Percentiles rank a stretch among this genome's conserved stretches.
Evolutionary conservation across 2,797 vertebrate species (phyloP).

Genomic region (Peromyscus aztecus): DNA sequence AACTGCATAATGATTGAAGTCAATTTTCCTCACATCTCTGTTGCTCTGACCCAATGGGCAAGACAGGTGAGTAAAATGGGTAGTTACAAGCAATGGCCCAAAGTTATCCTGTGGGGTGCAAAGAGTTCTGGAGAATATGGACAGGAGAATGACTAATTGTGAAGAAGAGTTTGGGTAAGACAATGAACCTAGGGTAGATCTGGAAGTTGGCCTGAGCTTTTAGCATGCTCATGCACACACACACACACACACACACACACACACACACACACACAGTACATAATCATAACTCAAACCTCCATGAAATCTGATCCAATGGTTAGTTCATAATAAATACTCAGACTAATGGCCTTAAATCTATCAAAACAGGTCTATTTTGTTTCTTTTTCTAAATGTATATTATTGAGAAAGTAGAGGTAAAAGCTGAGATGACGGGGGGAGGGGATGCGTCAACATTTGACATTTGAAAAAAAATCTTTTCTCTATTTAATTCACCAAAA

Average conservation of each 20-base stretch:
- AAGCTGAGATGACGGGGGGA: background rate
- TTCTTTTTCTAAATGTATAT: constrained; percentile 8
- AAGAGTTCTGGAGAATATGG: background rate
- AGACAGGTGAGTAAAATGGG: background rate
- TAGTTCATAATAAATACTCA: background rate
- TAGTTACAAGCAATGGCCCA: background rate
- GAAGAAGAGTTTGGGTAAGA: background rate
- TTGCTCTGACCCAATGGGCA: background rate
- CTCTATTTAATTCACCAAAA: constrained; percentile 80
- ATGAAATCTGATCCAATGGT: background rate
- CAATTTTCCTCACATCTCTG: background rate
- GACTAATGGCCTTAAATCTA: constrained; percentile 7
- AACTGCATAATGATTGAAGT: background rate
- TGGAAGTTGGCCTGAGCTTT: background rate
- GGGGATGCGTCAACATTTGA: constrained; percentile 4
- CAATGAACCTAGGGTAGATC: background rate
- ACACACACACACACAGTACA: background rate
- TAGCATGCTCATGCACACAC: background rate
- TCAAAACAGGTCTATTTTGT: background rate
- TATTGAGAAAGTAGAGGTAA: constrained; percentile 3
- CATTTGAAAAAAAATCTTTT: constrained; percentile 77
- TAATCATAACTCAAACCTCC: constrained; percentile 21
- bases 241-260: background rate
- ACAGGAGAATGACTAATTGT: background rate
- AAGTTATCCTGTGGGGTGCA: background rate